phyloP scores from a whole-genome alignment of 2,113 vertebrate species.

The Anarrhichthys ocellatus region DNA sequence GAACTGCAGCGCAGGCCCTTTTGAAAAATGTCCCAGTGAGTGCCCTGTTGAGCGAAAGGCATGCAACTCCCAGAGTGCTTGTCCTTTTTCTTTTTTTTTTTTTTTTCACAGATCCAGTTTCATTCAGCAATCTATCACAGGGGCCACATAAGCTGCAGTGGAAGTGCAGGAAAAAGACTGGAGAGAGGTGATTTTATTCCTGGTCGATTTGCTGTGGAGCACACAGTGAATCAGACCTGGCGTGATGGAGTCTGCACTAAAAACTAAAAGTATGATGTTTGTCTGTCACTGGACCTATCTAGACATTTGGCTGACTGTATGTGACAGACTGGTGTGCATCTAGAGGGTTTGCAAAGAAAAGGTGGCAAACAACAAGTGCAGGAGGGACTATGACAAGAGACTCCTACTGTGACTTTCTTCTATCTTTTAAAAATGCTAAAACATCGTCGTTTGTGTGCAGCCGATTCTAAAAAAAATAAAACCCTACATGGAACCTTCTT shows the following conservation, averaged over 20 bases:
- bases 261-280: conserved; percentile 25
- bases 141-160: conserved; percentile 49
- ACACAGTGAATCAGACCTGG: conserved; percentile 30
- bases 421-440: background rate
- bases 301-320: conserved; percentile 5
- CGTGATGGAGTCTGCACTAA: conserved; percentile 4
- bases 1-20: conserved; percentile 74
- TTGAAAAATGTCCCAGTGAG: conserved; percentile 73
- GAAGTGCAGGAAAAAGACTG: conserved; percentile 25
- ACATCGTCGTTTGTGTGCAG: conserved; percentile 1
- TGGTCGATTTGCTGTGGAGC: conserved; percentile 39
- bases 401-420: background rate
- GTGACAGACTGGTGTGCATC: background rate
- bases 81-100: conserved; percentile 48
- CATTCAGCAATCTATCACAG: conserved; percentile 71
- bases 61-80: conserved; percentile 66
- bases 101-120: conserved; percentile 71
- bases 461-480: conserved; percentile 13
- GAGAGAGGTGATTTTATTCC: conserved; percentile 20
- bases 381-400: background rate
- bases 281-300: background rate
- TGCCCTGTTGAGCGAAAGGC: conserved; percentile 72
- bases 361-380: background rate
- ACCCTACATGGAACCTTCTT: background rate
- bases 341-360: background rate